Conservation (phyloP, 2,888 invertebrate species). For the Drosophila cracens region DNA sequence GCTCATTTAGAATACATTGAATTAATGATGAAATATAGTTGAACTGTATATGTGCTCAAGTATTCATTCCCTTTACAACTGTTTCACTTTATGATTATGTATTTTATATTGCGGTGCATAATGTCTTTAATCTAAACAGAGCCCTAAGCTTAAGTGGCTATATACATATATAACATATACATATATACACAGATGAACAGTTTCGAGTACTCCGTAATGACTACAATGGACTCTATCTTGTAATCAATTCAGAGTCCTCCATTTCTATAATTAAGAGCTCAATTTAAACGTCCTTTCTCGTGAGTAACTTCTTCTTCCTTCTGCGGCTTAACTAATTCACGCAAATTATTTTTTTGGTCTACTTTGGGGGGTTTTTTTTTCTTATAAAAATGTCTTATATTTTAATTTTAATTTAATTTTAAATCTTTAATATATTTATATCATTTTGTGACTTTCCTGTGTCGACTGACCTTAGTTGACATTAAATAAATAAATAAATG, state of each 20-base stretch:
- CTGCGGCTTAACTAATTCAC: neutral
- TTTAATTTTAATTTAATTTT: neutral
- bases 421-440: neutral
- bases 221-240: neutral
- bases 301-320: neutral
- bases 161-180: neutral
- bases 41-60: neutral
- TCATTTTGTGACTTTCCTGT: neutral
- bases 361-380: neutral
- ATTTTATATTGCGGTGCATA: neutral
- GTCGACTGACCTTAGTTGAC: neutral
- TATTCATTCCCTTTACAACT: neutral
- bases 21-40: neutral
- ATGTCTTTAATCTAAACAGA: neutral
- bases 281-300: neutral
- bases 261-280: neutral
- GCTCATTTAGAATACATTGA: neutral
- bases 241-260: neutral
- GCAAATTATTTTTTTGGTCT: neutral
- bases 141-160: neutral
- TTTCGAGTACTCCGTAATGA: neutral
- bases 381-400: neutral
- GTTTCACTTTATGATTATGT: neutral
- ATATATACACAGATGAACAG: neutral
- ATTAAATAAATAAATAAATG: neutral